A percentile compares a stretch with the other conserved stretches of the same genome.
phyloP scores from a whole-genome alignment of 2,888 invertebrate genomes.

The Acronicta alni region DNA sequence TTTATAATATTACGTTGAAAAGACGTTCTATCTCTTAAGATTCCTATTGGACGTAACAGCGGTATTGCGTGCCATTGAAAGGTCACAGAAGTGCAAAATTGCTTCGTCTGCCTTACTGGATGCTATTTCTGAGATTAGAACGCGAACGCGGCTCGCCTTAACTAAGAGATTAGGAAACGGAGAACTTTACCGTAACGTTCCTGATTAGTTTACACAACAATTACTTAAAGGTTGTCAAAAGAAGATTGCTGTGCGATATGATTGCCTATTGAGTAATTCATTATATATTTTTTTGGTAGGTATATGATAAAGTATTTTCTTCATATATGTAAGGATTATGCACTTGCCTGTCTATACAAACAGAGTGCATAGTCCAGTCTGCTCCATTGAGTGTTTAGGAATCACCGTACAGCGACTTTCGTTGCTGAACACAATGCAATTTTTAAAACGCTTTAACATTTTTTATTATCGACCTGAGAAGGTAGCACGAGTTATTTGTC shows the following conservation, averaged over 20 bases:
- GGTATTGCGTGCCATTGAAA: constrained; percentile 54
- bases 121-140: constrained; percentile 49
- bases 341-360: no score
- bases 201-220: constrained; percentile 15
- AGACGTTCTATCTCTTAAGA: constrained; percentile 33
- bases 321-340: no score
- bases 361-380: no score
- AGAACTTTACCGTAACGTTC: constrained; percentile 16
- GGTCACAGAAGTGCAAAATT: constrained; percentile 59
- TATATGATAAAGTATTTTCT: no score
- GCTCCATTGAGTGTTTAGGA: no score
- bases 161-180: constrained; percentile 32
- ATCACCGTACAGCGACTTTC: no score
- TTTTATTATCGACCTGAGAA: no score
- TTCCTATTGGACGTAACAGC: constrained; percentile 29
- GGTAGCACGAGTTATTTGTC: no score
- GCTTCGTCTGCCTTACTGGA: constrained; percentile 38
- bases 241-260: neutral
- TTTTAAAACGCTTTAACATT: no score
- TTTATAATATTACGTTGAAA: constrained; percentile 19
- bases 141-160: constrained; percentile 21
- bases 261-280: neutral
- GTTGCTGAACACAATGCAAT: no score
- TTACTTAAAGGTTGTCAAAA: constrained; percentile 8
- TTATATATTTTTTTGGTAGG: neutral